Evolutionary conservation across 35 echinoderm and acorn worm species (phyloP), one percentile per base, ranked within the genome.

Genomic region (Hemicentrotus pulcherrimus): DNA sequence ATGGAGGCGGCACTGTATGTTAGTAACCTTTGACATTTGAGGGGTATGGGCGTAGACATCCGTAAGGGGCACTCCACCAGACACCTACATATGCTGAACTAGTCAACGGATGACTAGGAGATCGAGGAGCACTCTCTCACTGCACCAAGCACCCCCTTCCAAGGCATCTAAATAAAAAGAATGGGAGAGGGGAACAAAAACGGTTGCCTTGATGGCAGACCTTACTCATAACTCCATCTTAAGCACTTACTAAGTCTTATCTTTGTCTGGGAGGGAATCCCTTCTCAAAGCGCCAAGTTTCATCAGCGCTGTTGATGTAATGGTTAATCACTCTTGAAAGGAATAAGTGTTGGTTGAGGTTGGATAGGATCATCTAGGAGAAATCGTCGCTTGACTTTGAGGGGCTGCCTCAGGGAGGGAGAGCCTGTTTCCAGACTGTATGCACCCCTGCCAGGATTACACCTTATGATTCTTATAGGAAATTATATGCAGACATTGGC

Each of bases 21-120:
- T 58, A 93, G 30, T 93, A 93, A 58, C 46, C 91, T 58, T 58
- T 47, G 91, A 93, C 91, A 93, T 93, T 93, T 93, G 65, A 78
- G 28, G 19, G 5, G 65, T 78, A 78, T 78, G 65, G 65, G 65
- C 65, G 65, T 78, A 78, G 65, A 78, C 65, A 78, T 78, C 65
- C 65, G 65, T 78, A 78, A 78, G 24, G 65, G 65, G 28, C 16
- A 33, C 16, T 18, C 48, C 46, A 90, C 46, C 46, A 93, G 48
- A 93, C 91, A 93, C 15, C 91, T 78, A 22, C 24, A 78, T 78
- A 28, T 78, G 24, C 28, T 78, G 65, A n/a, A 78, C 65, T 8
- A 28, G 6, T 78, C 65, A 78, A 78, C 65, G 19, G 24, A 78
- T 28, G 19, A 78, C 22, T 78, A 28, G 65, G 65, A 78, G 65